Evolutionary conservation across 2,797 vertebrate genomes (phyloP).

Genomic region (Myotis pilosus): DNA sequence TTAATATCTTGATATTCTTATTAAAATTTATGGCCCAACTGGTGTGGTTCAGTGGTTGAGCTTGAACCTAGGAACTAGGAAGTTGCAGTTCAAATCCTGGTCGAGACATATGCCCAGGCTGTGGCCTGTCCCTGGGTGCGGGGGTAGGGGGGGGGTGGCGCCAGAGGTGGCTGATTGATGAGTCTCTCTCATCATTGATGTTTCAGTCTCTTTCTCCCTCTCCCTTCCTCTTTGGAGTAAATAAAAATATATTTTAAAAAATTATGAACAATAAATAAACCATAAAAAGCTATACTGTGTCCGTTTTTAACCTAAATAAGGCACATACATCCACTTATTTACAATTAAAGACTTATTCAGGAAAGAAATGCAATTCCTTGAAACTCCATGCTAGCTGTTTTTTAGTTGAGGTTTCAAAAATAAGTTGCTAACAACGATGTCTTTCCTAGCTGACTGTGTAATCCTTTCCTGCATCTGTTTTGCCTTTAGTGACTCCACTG

Average conservation of each 20-base stretch:
- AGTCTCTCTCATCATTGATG: too few relatives aligned
- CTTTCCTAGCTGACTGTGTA: background rate
- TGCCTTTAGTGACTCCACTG: background rate
- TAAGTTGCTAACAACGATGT: background rate
- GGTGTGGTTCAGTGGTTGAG: too few relatives aligned
- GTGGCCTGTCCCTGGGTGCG: too few relatives aligned
- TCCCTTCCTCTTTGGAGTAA: too few relatives aligned
- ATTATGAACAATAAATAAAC: background rate
- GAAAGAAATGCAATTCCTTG: background rate
- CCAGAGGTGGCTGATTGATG: too few relatives aligned
- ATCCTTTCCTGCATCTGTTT: background rate
- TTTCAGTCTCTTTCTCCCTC: too few relatives aligned
- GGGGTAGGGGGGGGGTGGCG: accelerated
- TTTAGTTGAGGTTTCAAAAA: background rate
- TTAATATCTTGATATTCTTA: background rate
- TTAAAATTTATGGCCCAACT: background rate
- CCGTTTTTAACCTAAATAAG: background rate
- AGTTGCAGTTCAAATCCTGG: too few relatives aligned
- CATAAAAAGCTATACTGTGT: background rate
- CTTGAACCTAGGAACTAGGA: too few relatives aligned
- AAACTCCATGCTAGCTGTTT: background rate
- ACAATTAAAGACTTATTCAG: background rate
- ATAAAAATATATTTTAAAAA: background rate
- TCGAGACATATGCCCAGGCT: too few relatives aligned
- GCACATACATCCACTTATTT: background rate